Base-by-base conservation (phyloP, 1,140 invertebrate genomes). In the Tetragonula clypearis region DNA sequence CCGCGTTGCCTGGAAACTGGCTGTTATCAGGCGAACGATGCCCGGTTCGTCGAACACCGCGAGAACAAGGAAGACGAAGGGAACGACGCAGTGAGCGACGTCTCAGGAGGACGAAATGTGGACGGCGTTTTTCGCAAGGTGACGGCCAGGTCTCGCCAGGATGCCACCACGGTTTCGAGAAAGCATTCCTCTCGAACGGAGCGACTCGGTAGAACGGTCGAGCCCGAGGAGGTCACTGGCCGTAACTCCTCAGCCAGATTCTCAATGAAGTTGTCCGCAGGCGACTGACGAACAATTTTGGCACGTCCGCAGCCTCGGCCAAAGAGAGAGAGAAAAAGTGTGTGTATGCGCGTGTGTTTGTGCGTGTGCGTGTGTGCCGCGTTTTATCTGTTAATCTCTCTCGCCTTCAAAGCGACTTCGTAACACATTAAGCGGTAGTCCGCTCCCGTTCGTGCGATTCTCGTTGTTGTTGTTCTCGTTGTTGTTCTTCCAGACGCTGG, bases 211-310 rank as follows among this genome's bases (percentile, higher is more conserved):
- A 14, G 19, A 53, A 21, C 17, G 30, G 35, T 41, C 77, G 15
- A 66, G 15, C 15, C 65, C 56, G 56, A 19, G 4, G 68, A 26
- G 82, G 82, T 84, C 82, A 72, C 68, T 79, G 82, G 49, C 82
- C 82, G 41, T 79, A 30, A 35, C 30, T 30, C n/a, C 35, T 5
- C 35, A 68, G 26, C 12, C 56, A 30, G 82, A 84, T 71, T 72
- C 76, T 84, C 82, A 84, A 84, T 84, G 82, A 79, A 83, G 79
- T 56, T 73, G 82, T 65, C 75, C 82, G 53, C 82, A 56, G 66
- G 4, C 60, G 14, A 60, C 30, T 49, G 66, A 55, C 35, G 72
- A 75, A 60, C 66, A 49, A 84, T 84, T 84, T 84, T 68, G 65
- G 75, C 62, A 71, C 82, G 55, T 69, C 75, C 41, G 60, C 56